phyloP scores from a whole-genome alignment of 2,113 vertebrate genomes.

The Oceanodroma tethys region DNA sequence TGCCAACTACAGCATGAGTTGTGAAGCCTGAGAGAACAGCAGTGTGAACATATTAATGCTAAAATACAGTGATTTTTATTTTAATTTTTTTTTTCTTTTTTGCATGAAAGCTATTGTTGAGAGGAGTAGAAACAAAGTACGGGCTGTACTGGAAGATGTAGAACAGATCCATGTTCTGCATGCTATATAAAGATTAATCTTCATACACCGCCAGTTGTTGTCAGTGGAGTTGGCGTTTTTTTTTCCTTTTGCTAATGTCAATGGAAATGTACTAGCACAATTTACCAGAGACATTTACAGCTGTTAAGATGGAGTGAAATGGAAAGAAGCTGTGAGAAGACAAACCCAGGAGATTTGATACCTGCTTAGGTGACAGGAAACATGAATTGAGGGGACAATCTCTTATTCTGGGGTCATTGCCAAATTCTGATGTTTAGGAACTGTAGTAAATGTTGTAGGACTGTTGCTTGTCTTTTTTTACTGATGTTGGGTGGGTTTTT shows the following conservation, averaged over 20 bases:
- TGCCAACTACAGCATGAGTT: background rate
- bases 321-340: slow-evolving; percentile 26
- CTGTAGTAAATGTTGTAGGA: background rate
- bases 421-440: background rate
- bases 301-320: slow-evolving; percentile 35
- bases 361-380: background rate
- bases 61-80: background rate
- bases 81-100: background rate
- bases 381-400: background rate
- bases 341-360: slow-evolving; percentile 27
- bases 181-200: slow-evolving; percentile 54
- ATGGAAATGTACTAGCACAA: slow-evolving; percentile 42
- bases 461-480: background rate
- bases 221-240: slow-evolving; percentile 25
- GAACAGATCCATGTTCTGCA: background rate
- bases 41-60: background rate
- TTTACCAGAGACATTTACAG: slow-evolving; percentile 54
- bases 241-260: slow-evolving; percentile 49
- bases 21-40: background rate
- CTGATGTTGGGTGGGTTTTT: background rate
- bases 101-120: slow-evolving; percentile 17
- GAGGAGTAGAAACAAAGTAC: background rate
- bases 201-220: slow-evolving; percentile 45
- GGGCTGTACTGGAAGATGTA: slow-evolving; percentile 19
- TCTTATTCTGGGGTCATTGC: background rate